phyloP scores from a whole-genome alignment of 2,797 vertebrate species.

The Syngnathus rostellatus region DNA sequence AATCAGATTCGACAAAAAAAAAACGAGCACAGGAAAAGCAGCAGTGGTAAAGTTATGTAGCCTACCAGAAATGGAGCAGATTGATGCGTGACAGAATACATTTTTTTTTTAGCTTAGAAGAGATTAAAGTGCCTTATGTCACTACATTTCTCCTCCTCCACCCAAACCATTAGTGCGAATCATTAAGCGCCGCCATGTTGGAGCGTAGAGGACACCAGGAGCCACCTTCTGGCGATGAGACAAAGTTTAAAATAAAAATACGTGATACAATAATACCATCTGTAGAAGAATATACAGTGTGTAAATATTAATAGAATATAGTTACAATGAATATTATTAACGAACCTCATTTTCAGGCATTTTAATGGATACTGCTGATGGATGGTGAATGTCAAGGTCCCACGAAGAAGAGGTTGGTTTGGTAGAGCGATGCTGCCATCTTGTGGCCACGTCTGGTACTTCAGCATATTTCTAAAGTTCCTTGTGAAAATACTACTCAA shows the following conservation, averaged over 20 bases:
- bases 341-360: neutral
- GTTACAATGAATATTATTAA: neutral
- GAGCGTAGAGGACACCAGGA: constrained; percentile 6
- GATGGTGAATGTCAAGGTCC: too few relatives aligned
- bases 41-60: neutral
- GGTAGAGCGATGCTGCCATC: constrained; percentile 40
- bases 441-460: constrained; percentile 25
- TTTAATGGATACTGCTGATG: too few relatives aligned
- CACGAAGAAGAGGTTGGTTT: neutral
- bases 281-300: neutral
- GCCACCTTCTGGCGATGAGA: constrained; percentile 31
- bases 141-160: constrained; percentile 48
- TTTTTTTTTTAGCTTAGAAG: constrained; percentile 44
- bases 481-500: neutral
- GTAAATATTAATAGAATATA: neutral
- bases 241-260: neutral
- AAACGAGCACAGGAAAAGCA: constrained; percentile 1
- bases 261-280: neutral
- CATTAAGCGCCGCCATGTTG: constrained; percentile 22
- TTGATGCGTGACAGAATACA: constrained; percentile 60
- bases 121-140: constrained; percentile 67
- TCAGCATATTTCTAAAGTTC: neutral
- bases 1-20: neutral
- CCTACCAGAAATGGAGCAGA: constrained; percentile 40
- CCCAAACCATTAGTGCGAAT: constrained; percentile 18